Conservation (phyloP, 2,113 vertebrate species). For the Eptesicus fuscus region DNA sequence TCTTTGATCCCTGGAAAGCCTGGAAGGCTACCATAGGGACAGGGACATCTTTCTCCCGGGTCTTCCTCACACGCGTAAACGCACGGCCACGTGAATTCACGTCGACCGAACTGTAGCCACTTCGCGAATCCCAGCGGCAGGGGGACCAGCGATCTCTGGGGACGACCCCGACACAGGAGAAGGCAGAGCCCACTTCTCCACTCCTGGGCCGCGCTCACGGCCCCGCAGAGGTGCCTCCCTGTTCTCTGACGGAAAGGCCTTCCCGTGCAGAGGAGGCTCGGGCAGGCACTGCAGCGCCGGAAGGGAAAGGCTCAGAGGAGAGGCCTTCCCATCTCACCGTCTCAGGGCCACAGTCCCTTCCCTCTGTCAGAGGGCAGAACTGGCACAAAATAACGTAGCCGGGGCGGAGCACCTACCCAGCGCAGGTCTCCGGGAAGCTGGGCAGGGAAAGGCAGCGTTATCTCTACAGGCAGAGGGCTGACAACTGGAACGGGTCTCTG, state of each 20-base stretch:
- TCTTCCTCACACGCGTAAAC: neutral
- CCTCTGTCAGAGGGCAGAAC: neutral
- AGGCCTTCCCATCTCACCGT: neutral
- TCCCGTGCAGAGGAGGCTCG: neutral
- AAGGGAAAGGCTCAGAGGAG: neutral
- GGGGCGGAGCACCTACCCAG: neutral
- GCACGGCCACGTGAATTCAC: neutral
- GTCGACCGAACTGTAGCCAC: neutral
- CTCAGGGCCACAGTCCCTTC: neutral
- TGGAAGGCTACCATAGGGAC: neutral
- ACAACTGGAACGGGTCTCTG: neutral
- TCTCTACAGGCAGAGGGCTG: neutral
- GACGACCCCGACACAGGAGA: neutral
- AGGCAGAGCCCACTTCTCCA: neutral
- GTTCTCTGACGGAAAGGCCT: neutral
- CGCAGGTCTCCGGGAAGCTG: neutral
- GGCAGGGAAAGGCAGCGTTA: neutral
- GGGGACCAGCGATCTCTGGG: neutral
- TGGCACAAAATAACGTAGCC: neutral
- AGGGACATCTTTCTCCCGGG: neutral
- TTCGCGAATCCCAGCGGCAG: neutral
- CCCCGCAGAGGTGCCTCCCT: neutral
- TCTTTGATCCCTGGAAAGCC: neutral
- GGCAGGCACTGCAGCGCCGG: neutral
- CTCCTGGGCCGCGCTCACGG: neutral